Conservation (phyloP, 2,113 vertebrate genomes). For the Arothron firmamentum region DNA sequence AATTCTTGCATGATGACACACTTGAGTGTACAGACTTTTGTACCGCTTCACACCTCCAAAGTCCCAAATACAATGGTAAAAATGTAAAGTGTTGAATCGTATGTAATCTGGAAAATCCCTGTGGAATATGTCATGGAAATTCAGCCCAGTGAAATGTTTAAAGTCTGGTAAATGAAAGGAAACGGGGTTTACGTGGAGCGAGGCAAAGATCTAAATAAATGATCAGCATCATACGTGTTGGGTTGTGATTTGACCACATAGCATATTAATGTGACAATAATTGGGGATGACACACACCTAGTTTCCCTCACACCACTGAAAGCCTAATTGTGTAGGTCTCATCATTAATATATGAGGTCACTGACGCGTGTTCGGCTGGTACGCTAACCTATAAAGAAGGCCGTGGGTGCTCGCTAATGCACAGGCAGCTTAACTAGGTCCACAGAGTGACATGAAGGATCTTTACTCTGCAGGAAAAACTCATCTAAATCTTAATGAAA, state of each 20-base stretch:
- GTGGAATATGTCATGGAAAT: background rate
- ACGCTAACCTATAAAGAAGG: slow-evolving; percentile 12
- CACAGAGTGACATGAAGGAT: background rate
- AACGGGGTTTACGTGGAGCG: background rate
- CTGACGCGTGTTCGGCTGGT: slow-evolving; percentile 2
- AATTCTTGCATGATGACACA: background rate
- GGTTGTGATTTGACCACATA: slow-evolving; percentile 18
- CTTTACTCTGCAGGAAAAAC: background rate
- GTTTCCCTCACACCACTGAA: slow-evolving; percentile 31
- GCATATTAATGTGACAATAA: slow-evolving; percentile 55
- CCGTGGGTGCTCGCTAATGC: background rate
- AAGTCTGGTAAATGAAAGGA: background rate
- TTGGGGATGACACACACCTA: slow-evolving; percentile 32
- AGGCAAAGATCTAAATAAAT: background rate
- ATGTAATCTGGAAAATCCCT: background rate
- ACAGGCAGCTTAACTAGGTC: background rate
- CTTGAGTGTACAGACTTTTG: background rate
- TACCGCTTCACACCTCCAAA: background rate
- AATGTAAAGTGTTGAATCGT: slow-evolving; percentile 2
- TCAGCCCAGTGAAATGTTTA: background rate
- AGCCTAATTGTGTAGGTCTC: slow-evolving; percentile 34
- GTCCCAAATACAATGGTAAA: background rate
- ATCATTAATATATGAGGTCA: slow-evolving; percentile 63
- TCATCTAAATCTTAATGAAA: no score
- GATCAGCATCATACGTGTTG: background rate